Percentiles rank a stretch among this genome's conserved stretches.
Evolutionary conservation across 2,888 invertebrate genomes (phyloP).

Genomic region (Cynaeus angustus): DNA sequence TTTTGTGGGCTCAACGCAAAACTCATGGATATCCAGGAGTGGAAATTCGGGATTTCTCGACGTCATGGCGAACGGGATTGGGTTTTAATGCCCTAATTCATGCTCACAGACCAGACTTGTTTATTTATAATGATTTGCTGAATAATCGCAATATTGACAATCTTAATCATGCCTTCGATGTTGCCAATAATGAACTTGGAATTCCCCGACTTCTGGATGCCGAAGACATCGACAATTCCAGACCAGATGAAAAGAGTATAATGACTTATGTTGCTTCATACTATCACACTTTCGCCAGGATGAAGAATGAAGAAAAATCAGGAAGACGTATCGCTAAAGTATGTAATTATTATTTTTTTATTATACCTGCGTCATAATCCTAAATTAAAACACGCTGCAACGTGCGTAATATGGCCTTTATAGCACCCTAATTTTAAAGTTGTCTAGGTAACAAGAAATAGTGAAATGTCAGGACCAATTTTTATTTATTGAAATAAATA

Average conservation of each 20-base stretch:
- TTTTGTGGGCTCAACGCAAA: constrained; percentile 99
- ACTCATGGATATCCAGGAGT: constrained; percentile 95
- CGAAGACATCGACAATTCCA: constrained; percentile 94
- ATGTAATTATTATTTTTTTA: constrained; percentile 52
- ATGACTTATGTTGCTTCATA: constrained; percentile 99
- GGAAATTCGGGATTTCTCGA: constrained; percentile 91
- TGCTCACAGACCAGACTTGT: constrained; percentile 96
- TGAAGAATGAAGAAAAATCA: constrained; percentile 99
- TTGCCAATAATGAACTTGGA: constrained; percentile 93
- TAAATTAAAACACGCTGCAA: no score
- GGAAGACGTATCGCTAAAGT: constrained; percentile 98
- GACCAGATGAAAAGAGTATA: constrained; percentile 98
- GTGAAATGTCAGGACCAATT: no score
- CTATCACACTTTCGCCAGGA: constrained; percentile 98
- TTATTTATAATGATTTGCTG: constrained; percentile 88
- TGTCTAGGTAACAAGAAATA: no score
- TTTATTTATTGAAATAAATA: no score
- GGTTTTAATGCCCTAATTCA: constrained; percentile 99
- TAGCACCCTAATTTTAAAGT: no score
- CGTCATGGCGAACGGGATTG: constrained; percentile 96
- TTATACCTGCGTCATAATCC: no score
- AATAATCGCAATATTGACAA: constrained; percentile 91
- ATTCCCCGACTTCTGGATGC: constrained; percentile 95
- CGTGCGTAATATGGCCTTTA: no score
- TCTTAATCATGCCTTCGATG: constrained; percentile 97